Evolutionary conservation across 2,113 vertebrate species (phyloP), one percentile per base, ranked within the genome.

Genomic region (Labrus mixtus): DNA sequence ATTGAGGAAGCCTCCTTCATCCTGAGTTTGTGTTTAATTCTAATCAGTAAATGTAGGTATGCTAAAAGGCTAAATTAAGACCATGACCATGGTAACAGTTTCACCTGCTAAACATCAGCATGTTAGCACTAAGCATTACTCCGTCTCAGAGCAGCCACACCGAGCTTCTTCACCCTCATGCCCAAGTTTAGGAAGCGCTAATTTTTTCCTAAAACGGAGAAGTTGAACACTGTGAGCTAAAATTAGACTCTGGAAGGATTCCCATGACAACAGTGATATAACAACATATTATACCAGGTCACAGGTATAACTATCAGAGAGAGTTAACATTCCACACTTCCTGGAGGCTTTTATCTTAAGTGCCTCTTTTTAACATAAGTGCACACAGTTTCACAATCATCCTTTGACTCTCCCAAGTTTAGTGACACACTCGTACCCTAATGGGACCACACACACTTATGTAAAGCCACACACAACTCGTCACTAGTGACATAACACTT

Each of bases 401-500:
- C 4, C 25, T 60, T 19, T 53, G 50, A 67, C 45, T 17, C 8
- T 46, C 19, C 19, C 22, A 62, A 17, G 16, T 48, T 48, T 48
- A 46, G 45, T 58, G 53, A 17, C 10, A 22, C 50, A 0, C 60
- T 70, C 41, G 43, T 17, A 69, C 62, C 68, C 39, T 17, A 29
- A 41, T 46, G 29, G 67, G 6, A 62, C 43, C 12, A 43, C 36
- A 54, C 36, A 54, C 62, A 68, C 23, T 54, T 58, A 45, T 17
- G 20, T 56, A 57, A 68, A 75, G 45, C 20, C 0, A 54, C 41
- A 53, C 39, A 13, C 76, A 10, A 19, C 64, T 68, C 29, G 1
- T 57, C 41, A 19, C 15, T 51, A 2, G 19, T 8, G 79, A 70
- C 33, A 33, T 66, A 83, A 86, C 43, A 25, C 33, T 20, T 9